phyloP scores from a whole-genome alignment of 2,113 vertebrate species.

The Sapajus apella region DNA sequence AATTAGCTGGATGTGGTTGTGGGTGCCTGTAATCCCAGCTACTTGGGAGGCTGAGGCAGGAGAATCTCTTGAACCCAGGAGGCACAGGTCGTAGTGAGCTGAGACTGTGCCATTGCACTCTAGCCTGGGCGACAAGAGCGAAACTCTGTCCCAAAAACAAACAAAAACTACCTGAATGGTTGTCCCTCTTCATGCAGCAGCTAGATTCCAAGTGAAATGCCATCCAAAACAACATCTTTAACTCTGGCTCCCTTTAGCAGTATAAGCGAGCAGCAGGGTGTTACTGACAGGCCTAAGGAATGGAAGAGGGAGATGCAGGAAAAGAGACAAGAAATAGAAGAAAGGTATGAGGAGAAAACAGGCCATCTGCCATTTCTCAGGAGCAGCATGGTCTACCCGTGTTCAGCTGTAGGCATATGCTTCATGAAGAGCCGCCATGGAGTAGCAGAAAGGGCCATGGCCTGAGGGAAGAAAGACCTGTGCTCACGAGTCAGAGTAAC shows the following conservation, averaged over 20 bases:
- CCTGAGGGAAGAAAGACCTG: not conserved
- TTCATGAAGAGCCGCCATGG: not conserved
- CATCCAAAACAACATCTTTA: not conserved
- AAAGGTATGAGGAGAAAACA: not conserved
- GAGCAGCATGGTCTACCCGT: accelerated
- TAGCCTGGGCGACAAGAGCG: no score
- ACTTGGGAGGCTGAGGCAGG: no score
- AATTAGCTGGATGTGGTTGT: no score
- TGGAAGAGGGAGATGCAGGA: not conserved
- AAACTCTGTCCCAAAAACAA: no score
- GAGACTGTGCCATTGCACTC: no score
- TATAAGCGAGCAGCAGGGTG: no score
- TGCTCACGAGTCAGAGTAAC: not conserved
- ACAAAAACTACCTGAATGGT: not conserved
- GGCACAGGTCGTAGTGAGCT: no score
- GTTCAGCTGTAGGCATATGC: not conserved
- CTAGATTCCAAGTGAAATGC: not conserved
- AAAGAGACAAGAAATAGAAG: not conserved
- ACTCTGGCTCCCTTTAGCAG: not conserved
- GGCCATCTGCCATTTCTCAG: not conserved
- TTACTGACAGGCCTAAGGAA: not conserved
- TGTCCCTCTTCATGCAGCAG: not conserved
- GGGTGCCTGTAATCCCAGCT: no score
- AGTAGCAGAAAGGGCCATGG: not conserved
- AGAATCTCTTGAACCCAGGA: no score